Base-by-base conservation (phyloP, 2,888 invertebrate species). In the Lithophane socia region DNA sequence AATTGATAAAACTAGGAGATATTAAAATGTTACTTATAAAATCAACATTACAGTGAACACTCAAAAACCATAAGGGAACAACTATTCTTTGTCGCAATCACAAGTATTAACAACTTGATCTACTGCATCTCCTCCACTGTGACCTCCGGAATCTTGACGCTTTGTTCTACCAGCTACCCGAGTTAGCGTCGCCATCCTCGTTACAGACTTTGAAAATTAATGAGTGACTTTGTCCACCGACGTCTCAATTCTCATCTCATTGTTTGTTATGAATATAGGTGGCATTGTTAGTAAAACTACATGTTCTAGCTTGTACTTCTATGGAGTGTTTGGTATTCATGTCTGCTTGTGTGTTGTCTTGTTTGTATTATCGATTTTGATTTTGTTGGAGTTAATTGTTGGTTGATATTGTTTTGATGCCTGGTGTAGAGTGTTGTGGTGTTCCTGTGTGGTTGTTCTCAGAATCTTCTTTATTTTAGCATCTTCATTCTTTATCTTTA, bases 191-290 rank as follows among this genome's bases (percentile, higher is more conserved):
- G 89, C 90, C 85, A 83, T 85, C 80, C 79, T 86, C 87, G 92
- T 90, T 89, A 90, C 92, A 92, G 92, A 92, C 93, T 94, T 93
- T 94, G 95, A 94, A 95, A 95, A 95, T 95, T 95, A 95, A 95
- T 94, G 95, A 88, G 86, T 83, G 88, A 95, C 94, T 88, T 93
- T 92, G 93, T 94, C 93, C 92, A 89, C 89, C 61, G 83, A 93
- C 92, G 89, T 92, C 94, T 95, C 92, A 93, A 94, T 94, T 88
- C 91, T 87, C 80, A 72, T 77, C 83, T 81, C 86, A 87, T 91
- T 91, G 91, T 92, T 90, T 90, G 88, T 92, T 91, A 89, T 92
- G 90, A 88, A 91, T 90, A 90, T 88, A 85, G 76, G 82, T 82
- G 54, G 73, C 79, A 86, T 90, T 92, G 91, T 91, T 80, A 84